phyloP scores from a whole-genome alignment of 1,140 invertebrate genomes.

The Drosophila saltans region DNA sequence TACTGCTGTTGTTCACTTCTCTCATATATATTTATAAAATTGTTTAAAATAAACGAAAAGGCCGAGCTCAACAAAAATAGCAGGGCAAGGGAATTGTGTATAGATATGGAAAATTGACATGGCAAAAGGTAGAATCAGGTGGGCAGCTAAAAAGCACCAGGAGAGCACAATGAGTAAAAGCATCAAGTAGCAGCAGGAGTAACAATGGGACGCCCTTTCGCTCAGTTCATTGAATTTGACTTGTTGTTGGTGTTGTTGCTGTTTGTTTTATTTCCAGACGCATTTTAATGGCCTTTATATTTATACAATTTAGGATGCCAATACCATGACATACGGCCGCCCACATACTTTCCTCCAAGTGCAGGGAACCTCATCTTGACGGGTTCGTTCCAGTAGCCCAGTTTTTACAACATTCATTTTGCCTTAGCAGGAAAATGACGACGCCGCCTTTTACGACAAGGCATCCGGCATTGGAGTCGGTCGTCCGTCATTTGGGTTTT shows the following conservation, averaged over 20 bases:
- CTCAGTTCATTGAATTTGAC: slow-evolving; percentile 76
- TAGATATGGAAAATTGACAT: slow-evolving; percentile 74
- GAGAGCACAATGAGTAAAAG: too few relatives aligned
- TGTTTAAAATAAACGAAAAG: slow-evolving; percentile 55
- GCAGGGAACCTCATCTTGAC: slow-evolving; percentile 42
- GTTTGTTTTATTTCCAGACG: slow-evolving; percentile 78
- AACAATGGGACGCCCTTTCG: slow-evolving; percentile 20
- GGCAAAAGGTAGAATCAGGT: slow-evolving; percentile 61
- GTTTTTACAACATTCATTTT: slow-evolving; percentile 41
- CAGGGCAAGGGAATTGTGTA: slow-evolving; percentile 63
- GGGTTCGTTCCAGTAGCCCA: slow-evolving; percentile 30
- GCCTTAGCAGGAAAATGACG: slow-evolving; percentile 25
- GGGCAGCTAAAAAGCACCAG: slow-evolving; percentile 13
- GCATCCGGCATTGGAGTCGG: slow-evolving; percentile 31
- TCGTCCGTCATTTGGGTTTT: slow-evolving; percentile 31
- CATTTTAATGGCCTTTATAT: slow-evolving; percentile 80
- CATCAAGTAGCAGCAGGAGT: slow-evolving; percentile 22
- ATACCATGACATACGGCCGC: not conserved
- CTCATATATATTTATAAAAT: slow-evolving; percentile 37
- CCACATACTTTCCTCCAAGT: slow-evolving; percentile 27
- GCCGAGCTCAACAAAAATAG: slow-evolving; percentile 54
- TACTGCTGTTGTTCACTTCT: slow-evolving; percentile 37
- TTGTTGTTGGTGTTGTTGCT: slow-evolving; percentile 42
- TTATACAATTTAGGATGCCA: slow-evolving; percentile 67
- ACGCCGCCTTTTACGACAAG: slow-evolving; percentile 54